These are phyloP conservation scores for Chelonus formosanus DNA, from an alignment of 2,888 invertebrate genomes.

Conservation along the genomic window DNA sequence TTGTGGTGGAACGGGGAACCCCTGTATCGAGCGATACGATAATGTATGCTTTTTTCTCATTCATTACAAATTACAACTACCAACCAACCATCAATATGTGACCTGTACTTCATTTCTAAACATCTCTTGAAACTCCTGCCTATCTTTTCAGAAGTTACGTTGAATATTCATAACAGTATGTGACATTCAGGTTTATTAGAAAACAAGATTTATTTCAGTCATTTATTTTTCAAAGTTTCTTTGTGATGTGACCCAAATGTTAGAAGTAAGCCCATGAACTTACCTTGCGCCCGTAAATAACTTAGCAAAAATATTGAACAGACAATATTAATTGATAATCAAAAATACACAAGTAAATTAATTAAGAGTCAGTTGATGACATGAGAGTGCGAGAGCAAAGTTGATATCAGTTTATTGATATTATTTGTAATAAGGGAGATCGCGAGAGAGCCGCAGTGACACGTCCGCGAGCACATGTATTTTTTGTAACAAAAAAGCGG, in stretches of 20 bases:
- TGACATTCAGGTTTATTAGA: not conserved
- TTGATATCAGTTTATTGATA: constrained; percentile 31
- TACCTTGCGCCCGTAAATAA: constrained; percentile 24
- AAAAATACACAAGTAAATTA: too few species aligned
- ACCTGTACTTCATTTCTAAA: not conserved
- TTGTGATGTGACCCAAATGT: not conserved
- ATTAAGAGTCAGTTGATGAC: not conserved
- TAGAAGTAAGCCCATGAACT: constrained; percentile 1
- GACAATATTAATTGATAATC: not conserved
- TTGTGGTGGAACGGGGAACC: constrained; percentile 67
- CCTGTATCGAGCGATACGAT: constrained; percentile 74
- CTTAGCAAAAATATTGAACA: constrained; percentile 20
- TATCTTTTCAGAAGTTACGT: too few species aligned
- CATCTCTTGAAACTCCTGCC: not conserved
- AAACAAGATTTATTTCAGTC: not conserved
- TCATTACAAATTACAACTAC: not conserved
- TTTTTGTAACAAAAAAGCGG: constrained; percentile 31
- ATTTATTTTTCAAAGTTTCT: too few species aligned
- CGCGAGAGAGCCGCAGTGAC: constrained; percentile 33
- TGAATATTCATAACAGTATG: too few species aligned
- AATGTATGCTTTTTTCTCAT: constrained; percentile 53
- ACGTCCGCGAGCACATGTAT: constrained; percentile 21
- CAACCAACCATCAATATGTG: too few species aligned
- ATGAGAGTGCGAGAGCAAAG: constrained; percentile 39
- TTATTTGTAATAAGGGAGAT: constrained; percentile 32